These are phyloP conservation scores for Synanthedon andrenaeformis DNA, from an alignment of 2,888 invertebrate species.

Conservation along the genomic window DNA sequence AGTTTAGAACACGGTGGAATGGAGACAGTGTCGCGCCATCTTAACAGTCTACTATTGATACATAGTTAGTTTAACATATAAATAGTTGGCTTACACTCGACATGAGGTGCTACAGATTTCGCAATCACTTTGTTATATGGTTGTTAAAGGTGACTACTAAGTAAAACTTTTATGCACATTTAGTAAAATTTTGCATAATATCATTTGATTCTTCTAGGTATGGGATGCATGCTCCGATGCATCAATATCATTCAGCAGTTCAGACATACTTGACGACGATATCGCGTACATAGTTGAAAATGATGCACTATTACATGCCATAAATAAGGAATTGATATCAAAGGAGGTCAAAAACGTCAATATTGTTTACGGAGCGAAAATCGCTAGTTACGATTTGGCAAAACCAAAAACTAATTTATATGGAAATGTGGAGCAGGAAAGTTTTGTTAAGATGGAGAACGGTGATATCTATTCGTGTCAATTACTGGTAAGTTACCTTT, in stretches of 20 bases:
- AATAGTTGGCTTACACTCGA: too few species aligned
- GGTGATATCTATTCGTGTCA: slow-evolving; percentile 75
- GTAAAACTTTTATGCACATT: too few species aligned
- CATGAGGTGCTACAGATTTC: too few species aligned
- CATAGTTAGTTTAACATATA: too few species aligned
- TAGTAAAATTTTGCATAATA: too few species aligned
- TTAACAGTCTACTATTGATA: too few species aligned
- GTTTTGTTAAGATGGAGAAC: slow-evolving; percentile 72
- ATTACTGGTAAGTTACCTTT: slow-evolving; percentile 75
- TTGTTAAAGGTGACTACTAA: too few species aligned
- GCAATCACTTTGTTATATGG: too few species aligned
- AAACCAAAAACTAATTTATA: slow-evolving; percentile 1
- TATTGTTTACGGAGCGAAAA: slow-evolving; percentile 77
- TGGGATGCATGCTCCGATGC: slow-evolving; percentile 95
- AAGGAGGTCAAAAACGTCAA: slow-evolving; percentile 69
- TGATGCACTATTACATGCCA: slow-evolving; percentile 83
- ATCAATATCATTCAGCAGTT: slow-evolving; percentile 83
- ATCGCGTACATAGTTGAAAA: slow-evolving; percentile 96
- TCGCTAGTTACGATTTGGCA: slow-evolving; percentile 72
- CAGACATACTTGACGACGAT: slow-evolving; percentile 77
- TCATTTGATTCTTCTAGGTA: slow-evolving; percentile 70
- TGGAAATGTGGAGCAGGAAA: slow-evolving; percentile 9
- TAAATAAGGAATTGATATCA: slow-evolving; percentile 71
- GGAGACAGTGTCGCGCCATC: too few species aligned
- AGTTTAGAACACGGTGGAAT: too few species aligned